Evolutionary conservation across 2,113 vertebrate species (phyloP), one percentile per base, ranked within the genome.

Genomic region (Gyps fulvus): DNA sequence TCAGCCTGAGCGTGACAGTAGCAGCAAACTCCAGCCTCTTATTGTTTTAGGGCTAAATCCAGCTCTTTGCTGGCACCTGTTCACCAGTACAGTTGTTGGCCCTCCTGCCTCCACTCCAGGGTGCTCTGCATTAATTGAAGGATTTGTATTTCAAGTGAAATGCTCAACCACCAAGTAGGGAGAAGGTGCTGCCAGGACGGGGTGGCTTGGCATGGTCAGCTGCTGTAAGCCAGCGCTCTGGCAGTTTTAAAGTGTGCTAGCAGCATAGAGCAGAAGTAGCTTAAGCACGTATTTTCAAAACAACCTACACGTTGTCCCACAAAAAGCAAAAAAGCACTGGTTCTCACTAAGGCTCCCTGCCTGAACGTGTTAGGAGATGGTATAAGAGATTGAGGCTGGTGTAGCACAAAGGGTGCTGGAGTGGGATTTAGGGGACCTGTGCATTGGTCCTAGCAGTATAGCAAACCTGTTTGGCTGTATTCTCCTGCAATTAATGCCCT

Each of bases 21-120:
- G 77, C 65, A 50, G 81, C 54, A 23, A 6, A 16, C 69, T 85
- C 17, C 61, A 58, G 49, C 49, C 89, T 76, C 13, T 34, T 87
- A 36, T 18, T 97, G 96, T 84, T 95, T 83, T 71, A 83, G 83
- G 80, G 90, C 79, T 93, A 65, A 74, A 40, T 92, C 83, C 83
- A 87, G 63, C 45, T 81, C 83, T 43, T 67, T 71, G 59, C 73
- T 93, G 95, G 92, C 88, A 87, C 83, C 86, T 86, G 79, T 14
- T 91, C 61, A 63, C 34, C 43, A 36, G 85, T 80, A 38, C 90
- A 67, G 62, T 84, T 20, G 50, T 29, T 80, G 74, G 58, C 38
- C 66, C 84, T 70, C 31, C 66, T 74, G 83, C 59, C 49, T 85
- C 11, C 38, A 4, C 38, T 55, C 11, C 54, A 25, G 71, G 54